A percentile compares a stretch with the other conserved stretches of the same genome.
Conservation (phyloP, 2,113 vertebrate genomes). For the Platichthys stellatus region DNA sequence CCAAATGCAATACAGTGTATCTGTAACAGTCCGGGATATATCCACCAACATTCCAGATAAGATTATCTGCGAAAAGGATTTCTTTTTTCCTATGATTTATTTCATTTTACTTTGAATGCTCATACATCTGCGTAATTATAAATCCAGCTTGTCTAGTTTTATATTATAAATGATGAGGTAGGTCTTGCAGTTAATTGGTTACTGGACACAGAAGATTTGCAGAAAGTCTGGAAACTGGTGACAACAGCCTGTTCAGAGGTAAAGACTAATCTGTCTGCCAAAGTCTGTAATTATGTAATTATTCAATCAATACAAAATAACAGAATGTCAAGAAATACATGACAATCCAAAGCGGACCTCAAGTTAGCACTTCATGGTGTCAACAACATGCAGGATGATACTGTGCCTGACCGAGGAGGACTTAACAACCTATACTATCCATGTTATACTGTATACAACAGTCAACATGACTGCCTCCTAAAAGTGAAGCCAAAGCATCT, state of each 20-base stretch:
- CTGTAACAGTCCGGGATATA: constrained; percentile 29
- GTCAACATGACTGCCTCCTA: too few species aligned
- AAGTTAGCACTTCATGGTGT: neutral
- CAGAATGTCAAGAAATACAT: neutral
- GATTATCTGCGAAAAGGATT: constrained; percentile 42
- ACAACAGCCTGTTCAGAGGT: neutral
- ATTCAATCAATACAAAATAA: neutral
- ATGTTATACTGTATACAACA: too few species aligned
- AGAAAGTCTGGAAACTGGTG: neutral
- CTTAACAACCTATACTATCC: neutral
- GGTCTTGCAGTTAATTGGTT: neutral
- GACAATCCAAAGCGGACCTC: too few species aligned
- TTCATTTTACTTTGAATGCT: constrained; percentile 18
- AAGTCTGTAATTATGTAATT: neutral
- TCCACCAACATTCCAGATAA: constrained; percentile 35
- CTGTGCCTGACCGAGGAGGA: neutral
- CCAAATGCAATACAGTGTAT: constrained; percentile 47
- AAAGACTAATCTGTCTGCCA: neutral
- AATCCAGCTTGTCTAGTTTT: constrained; percentile 1
- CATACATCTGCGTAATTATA: constrained; percentile 19
- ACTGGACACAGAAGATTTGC: too few species aligned
- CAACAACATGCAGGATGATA: neutral
- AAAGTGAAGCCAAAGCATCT: too few species aligned
- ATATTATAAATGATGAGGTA: constrained; percentile 17
- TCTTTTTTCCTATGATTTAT: neutral